phyloP scores from a whole-genome alignment of 1,140 invertebrate species.

The Paralvinella palmiformis region DNA sequence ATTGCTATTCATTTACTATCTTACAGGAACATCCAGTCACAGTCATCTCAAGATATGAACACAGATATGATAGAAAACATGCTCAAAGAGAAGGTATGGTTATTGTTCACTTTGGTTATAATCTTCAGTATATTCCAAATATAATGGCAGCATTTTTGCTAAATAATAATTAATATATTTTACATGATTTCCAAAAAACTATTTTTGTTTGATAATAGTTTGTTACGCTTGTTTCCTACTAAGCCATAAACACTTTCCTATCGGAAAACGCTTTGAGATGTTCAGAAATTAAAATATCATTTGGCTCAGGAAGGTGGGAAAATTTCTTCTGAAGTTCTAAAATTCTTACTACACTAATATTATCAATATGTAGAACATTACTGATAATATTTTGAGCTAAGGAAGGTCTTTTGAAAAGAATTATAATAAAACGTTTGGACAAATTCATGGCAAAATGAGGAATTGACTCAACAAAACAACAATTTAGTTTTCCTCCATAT shows the following conservation, averaged over 20 bases:
- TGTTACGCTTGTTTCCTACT: not conserved
- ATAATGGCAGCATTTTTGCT: not conserved
- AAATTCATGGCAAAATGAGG: too few relatives aligned
- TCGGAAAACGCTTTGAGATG: not conserved
- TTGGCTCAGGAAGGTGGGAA: too few relatives aligned
- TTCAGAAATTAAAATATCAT: too few relatives aligned
- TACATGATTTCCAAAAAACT: not conserved
- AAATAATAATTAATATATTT: not conserved
- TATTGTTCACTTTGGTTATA: not conserved
- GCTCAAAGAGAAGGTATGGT: constrained; percentile 40
- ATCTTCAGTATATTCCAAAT: not conserved
- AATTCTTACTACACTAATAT: too few relatives aligned
- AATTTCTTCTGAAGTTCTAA: too few relatives aligned
- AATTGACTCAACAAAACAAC: too few relatives aligned
- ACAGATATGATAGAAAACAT: constrained; percentile 42
- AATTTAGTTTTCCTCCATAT: too few relatives aligned
- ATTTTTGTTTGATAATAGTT: not conserved
- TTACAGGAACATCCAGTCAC: constrained; percentile 16
- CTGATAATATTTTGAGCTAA: too few relatives aligned
- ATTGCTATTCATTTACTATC: not conserved
- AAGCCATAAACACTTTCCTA: not conserved
- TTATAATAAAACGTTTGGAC: too few relatives aligned
- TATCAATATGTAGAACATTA: too few relatives aligned
- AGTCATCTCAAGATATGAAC: constrained; percentile 34
- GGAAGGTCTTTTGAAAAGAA: too few relatives aligned